Evolutionary conservation across 2,888 invertebrate genomes (phyloP), one percentile per base, ranked within the genome.

Genomic region (Thera britannica): DNA sequence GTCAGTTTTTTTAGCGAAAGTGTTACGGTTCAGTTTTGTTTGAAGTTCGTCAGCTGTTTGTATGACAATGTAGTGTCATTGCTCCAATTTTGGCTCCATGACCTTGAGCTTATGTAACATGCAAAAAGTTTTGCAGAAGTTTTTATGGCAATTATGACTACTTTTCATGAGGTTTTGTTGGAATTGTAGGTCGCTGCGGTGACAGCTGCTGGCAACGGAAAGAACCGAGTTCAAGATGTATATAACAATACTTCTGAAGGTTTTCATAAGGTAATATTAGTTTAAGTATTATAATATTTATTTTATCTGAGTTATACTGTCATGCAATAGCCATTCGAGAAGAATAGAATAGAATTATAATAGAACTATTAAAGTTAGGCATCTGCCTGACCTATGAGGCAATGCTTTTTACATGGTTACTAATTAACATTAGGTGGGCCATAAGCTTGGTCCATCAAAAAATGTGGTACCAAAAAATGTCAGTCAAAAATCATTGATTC

Each of bases 101-200:
- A 83, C 84, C 85, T 78, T 86, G 84, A 77, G 75, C 79, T 90
- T 92, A 92, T 75, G 81, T 92, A 92, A 90, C 65, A 54, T 67
- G 57, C 57, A 56, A 61, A 57, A 67, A 61, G 34, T 66, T 57
- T 59, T 41, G 12, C 56, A 48, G 58, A 65, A 57, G 54, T 67
- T 62, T 58, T 58, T 61, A 62, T 41, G 23, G 35, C 71, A 48
- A 57, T 52, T 58, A 57, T 55, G 55, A 12, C n/a, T 8, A 38
- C 7, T 41, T 57, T 54, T 60, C 12, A 60, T 61, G 48, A 58
- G n/a, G 5, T 35, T 35, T 11, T 58, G 46, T 38, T 62, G 23
- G 3, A 41, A 36, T 63, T 70, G 23, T 58, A 93, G 93, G 85
- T 85, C 73, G 93, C 92, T 62, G 93, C 93, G 2, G 83, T 82